Evolutionary conservation across 2,797 vertebrate species (phyloP), one percentile per base, ranked within the genome.

Genomic region (Crocidura indochinensis): DNA sequence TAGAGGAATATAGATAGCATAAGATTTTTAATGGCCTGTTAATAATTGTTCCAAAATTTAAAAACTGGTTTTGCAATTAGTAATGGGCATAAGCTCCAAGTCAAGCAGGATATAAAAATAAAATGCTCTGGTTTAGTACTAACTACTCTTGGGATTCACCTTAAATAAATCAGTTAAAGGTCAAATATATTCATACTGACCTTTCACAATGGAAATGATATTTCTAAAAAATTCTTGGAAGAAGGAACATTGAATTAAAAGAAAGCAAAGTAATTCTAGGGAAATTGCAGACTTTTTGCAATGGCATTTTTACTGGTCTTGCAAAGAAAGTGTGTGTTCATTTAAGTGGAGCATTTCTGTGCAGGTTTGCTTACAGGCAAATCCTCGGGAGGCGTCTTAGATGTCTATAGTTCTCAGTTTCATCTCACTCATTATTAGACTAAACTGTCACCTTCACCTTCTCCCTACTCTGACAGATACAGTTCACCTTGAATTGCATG

Each of bases 301-400:
- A 15, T 77, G 29, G 1, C 51, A 74, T 80, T 19, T 60, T 4
- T 20, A 60, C 17, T 60, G 56, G 0, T 15, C 11, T 24, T 86
- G 44, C 76, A 71, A 85, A 56, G 10, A 88, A 79, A 92, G 80
- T 67, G 71, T n/a, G n/a, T 53, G 9, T 77, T 74, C 44, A 51
- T 72, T 93, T 85, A 49, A 31, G 27, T 49, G 11, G 29, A 87
- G 51, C 3, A 2, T 1, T 44, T 60, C 71, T 67, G 24, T 62
- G 2, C 0, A 49, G 4, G 2, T 85, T 92, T 90, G 26, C 10
- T 44, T 86, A 56, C 20, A 76, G 17, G 17, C 6, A 17, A 69
- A 69, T 17, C 67, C 14, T 68, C 5, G 56, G 56, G 20, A 83
- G 24, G 26, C 44, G 29, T 68, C 60, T 51, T 56, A 26, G 4